Percentiles rank a stretch among this genome's conserved stretches.
Evolutionary conservation across 2,888 invertebrate species (phyloP).

Genomic region (Xanthorhoe spadicearia): DNA sequence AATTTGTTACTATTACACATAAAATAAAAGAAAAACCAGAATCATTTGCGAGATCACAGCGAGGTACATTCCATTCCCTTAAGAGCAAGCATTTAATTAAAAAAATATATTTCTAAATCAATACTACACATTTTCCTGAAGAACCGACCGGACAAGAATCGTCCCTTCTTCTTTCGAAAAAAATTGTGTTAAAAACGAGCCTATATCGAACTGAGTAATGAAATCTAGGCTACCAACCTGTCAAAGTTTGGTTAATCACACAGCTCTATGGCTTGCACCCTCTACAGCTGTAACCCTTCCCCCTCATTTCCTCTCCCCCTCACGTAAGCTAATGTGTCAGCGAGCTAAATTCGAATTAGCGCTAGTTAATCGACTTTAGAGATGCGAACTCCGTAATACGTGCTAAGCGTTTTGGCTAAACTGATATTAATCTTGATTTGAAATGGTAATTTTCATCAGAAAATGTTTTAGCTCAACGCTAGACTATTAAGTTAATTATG

Average conservation of each 20-base stretch:
- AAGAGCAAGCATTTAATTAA: too few relatives aligned
- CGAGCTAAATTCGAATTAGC: conserved; percentile 59
- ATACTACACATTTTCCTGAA: too few relatives aligned
- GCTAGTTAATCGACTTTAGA: conserved; percentile 59
- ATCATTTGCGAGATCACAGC: too few relatives aligned
- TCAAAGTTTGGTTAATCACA: conserved; percentile 29
- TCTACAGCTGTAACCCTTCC: conserved; percentile 42
- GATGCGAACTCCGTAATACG: conserved; percentile 50
- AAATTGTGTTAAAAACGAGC: too few relatives aligned
- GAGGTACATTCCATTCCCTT: too few relatives aligned
- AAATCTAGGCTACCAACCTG: not conserved
- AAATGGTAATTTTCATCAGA: conserved; percentile 28
- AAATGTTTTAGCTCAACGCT: conserved; percentile 11
- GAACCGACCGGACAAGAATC: too few relatives aligned
- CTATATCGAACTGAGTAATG: not conserved
- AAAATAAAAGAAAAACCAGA: too few relatives aligned
- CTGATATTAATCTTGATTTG: conserved; percentile 53
- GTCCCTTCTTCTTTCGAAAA: too few relatives aligned
- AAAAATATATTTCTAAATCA: too few relatives aligned
- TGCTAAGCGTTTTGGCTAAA: conserved; percentile 53
- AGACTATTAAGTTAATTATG: not conserved
- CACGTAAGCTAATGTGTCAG: conserved; percentile 55
- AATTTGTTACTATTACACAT: too few relatives aligned
- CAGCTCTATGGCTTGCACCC: conserved; percentile 39
- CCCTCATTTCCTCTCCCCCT: conserved; percentile 31